phyloP scores from a whole-genome alignment of 2,113 vertebrate species.

The Plecotus auritus region DNA sequence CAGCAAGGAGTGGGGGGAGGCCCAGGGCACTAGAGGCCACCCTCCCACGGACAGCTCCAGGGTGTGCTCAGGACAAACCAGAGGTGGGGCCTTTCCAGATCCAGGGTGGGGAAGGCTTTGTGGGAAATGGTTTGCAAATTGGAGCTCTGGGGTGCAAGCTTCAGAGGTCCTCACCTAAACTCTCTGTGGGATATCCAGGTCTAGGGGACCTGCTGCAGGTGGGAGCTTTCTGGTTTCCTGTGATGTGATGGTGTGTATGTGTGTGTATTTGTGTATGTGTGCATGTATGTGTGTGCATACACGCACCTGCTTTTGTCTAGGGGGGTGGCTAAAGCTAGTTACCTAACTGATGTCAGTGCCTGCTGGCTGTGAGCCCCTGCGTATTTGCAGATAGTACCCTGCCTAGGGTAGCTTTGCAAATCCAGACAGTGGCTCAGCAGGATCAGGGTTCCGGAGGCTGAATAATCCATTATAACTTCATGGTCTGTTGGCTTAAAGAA shows the following conservation, averaged over 20 bases:
- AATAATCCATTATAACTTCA: too few relatives aligned
- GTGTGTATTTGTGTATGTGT: rapidly evolving
- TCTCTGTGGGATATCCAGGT: not conserved
- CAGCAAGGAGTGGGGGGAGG: not conserved
- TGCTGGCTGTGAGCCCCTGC: not conserved
- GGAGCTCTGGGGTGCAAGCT: not conserved
- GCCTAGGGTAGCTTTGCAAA: not conserved
- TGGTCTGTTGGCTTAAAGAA: not conserved
- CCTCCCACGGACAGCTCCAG: not conserved
- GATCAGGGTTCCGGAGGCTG: not conserved
- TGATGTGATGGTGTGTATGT: not conserved
- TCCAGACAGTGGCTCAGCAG: not conserved
- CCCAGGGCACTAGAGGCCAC: not conserved
- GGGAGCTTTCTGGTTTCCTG: not conserved
- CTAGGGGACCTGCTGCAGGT: not conserved
- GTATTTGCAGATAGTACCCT: not conserved
- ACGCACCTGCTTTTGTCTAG: not conserved
- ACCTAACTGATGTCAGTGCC: not conserved
- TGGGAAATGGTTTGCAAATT: not conserved
- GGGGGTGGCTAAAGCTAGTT: not conserved
- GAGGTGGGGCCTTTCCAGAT: not conserved
- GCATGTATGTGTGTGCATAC: rapidly evolving
- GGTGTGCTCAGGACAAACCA: not conserved
- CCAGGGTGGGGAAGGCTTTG: not conserved
- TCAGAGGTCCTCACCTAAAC: not conserved